phyloP scores from a whole-genome alignment of 2,797 vertebrate genomes.

The Girardinus metallicus region DNA sequence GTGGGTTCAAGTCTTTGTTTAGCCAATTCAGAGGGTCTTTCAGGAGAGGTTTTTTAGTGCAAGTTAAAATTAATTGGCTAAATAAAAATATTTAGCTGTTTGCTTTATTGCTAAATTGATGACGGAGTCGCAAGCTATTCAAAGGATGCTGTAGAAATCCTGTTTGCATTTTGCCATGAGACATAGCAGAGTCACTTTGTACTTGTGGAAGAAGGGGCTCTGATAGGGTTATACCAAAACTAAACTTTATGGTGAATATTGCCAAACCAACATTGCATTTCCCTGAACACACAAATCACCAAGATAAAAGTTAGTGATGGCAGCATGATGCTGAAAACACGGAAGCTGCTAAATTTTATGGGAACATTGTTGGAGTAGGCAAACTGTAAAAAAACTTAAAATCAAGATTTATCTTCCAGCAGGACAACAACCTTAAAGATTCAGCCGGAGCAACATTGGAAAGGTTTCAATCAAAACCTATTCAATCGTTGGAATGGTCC shows the following conservation, averaged over 20 bases:
- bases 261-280: background rate
- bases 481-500: background rate
- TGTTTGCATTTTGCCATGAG: background rate
- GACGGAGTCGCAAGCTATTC: background rate
- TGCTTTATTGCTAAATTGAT: background rate
- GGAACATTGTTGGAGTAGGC: background rate
- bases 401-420: background rate
- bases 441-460: background rate
- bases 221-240: background rate
- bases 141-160: background rate
- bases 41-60: constrained; percentile 1
- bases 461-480: background rate
- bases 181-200: background rate
- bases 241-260: background rate
- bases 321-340: background rate
- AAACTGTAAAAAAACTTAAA: background rate
- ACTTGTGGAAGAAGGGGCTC: background rate
- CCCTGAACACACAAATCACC: background rate
- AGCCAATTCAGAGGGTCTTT: constrained; percentile 18
- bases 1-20: constrained; percentile 19
- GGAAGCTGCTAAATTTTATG: background rate
- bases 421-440: background rate
- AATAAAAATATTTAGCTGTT: background rate
- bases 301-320: background rate
- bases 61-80: background rate